Conservation (phyloP, 2,888 invertebrate genomes). For the Lithosia quadra region DNA sequence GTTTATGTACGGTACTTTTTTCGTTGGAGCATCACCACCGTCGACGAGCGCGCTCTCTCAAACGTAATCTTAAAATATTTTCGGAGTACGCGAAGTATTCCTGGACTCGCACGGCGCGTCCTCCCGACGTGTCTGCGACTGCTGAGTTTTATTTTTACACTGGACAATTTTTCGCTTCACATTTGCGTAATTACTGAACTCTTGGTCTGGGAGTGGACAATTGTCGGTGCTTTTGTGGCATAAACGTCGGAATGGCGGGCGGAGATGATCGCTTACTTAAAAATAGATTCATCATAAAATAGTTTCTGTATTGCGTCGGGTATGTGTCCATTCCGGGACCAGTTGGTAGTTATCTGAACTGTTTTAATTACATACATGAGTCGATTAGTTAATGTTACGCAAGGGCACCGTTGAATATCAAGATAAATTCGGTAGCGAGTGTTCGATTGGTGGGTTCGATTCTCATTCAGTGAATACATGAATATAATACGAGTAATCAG, state of each 20-base stretch:
- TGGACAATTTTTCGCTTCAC: slow-evolving; percentile 53
- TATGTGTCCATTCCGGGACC: slow-evolving; percentile 33
- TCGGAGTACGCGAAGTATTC: slow-evolving; percentile 59
- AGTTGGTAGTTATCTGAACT: slow-evolving; percentile 21
- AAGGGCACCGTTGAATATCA: too few species aligned
- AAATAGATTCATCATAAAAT: slow-evolving; percentile 32
- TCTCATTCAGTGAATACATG: too few species aligned
- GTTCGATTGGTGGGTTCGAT: too few species aligned
- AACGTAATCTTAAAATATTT: slow-evolving; percentile 59
- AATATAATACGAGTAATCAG: too few species aligned
- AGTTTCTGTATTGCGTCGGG: slow-evolving; percentile 42
- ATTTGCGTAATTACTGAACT: slow-evolving; percentile 59
- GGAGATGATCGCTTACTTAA: slow-evolving; percentile 21
- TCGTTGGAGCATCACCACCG: slow-evolving; percentile 28
- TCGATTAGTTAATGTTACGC: slow-evolving; percentile 26
- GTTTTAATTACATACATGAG: slow-evolving; percentile 27
- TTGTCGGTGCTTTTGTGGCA: slow-evolving; percentile 14
- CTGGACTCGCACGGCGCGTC: slow-evolving; percentile 49
- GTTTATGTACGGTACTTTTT: slow-evolving; percentile 42
- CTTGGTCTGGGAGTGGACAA: slow-evolving; percentile 17
- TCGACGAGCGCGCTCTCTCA: slow-evolving; percentile 45
- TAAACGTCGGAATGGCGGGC: slow-evolving; percentile 22
- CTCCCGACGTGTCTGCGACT: slow-evolving; percentile 54
- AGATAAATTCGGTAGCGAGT: too few species aligned
- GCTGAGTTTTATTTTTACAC: slow-evolving; percentile 64